Evolutionary conservation across 2,797 vertebrate genomes (phyloP).

Genomic region (Microctenopoma steveboyesi): DNA sequence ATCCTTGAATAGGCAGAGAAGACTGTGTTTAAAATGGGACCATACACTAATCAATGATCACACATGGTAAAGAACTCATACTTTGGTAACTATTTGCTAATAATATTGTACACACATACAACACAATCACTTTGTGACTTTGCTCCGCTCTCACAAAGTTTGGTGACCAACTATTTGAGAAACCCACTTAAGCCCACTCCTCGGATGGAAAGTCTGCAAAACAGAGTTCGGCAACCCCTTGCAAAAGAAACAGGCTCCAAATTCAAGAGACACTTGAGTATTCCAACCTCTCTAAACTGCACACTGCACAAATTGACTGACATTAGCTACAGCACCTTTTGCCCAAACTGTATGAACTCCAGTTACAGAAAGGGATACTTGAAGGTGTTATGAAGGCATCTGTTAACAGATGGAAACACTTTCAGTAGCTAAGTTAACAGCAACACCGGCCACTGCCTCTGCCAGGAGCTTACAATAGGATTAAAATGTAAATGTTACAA

Average conservation of each 20-base stretch:
- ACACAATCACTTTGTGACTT: not conserved
- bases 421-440: not conserved
- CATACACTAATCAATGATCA: too few species aligned
- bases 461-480: not conserved
- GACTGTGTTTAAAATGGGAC: not conserved
- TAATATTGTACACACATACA: too few species aligned
- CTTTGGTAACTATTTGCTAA: too few species aligned
- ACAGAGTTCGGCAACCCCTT: slow-evolving; percentile 15
- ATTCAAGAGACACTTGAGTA: slow-evolving; percentile 33
- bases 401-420: slow-evolving; percentile 11
- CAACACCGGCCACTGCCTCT: not conserved
- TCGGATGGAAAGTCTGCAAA: slow-evolving; percentile 6
- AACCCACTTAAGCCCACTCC: slow-evolving; percentile 6
- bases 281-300: not conserved
- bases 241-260: not conserved
- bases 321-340: not conserved
- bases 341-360: slow-evolving; percentile 7
- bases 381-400: not conserved
- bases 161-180: not conserved
- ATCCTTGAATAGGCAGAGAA: not conserved
- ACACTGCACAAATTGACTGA: not conserved
- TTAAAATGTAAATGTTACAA: slow-evolving; percentile 3
- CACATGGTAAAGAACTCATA: too few species aligned
- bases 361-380: not conserved
- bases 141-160: not conserved